Conservation (phyloP, 2,113 vertebrate genomes). For the Myrmecophaga tridactyla region DNA sequence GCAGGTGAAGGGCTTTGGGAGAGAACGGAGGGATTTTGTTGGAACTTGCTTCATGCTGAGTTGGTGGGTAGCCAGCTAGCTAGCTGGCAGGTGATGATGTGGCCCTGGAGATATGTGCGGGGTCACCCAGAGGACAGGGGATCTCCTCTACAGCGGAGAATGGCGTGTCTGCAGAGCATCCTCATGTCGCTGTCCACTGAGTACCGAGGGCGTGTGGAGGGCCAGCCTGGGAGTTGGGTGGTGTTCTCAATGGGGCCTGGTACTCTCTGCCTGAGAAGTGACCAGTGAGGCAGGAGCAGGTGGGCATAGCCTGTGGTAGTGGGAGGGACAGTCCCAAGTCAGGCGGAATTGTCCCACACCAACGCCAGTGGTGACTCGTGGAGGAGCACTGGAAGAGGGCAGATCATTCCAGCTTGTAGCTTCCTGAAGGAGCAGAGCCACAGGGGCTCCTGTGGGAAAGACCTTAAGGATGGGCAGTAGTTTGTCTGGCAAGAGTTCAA, state of each 20-base stretch:
- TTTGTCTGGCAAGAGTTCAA: background rate
- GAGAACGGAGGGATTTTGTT: background rate
- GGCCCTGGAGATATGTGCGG: background rate
- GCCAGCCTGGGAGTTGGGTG: fast-evolving
- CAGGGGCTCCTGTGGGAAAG: background rate
- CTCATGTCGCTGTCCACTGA: fast-evolving
- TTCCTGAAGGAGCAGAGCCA: background rate
- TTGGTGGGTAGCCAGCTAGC: no score
- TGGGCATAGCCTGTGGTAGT: no score
- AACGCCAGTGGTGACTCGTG: background rate
- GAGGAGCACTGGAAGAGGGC: background rate
- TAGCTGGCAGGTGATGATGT: background rate
- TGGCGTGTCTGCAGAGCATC: fast-evolving
- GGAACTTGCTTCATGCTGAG: background rate
- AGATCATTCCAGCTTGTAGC: background rate
- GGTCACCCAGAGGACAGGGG: background rate
- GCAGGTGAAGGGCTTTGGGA: background rate
- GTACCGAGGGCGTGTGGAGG: fast-evolving
- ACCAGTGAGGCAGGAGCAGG: background rate
- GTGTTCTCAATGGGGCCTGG: background rate
- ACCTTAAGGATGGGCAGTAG: background rate
- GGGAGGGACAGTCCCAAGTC: background rate
- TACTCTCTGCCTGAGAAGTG: background rate
- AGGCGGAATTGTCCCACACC: background rate
- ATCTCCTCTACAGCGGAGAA: background rate